Conservation (phyloP, 23 tunicate species). For the Oikopleura dioica region DNA sequence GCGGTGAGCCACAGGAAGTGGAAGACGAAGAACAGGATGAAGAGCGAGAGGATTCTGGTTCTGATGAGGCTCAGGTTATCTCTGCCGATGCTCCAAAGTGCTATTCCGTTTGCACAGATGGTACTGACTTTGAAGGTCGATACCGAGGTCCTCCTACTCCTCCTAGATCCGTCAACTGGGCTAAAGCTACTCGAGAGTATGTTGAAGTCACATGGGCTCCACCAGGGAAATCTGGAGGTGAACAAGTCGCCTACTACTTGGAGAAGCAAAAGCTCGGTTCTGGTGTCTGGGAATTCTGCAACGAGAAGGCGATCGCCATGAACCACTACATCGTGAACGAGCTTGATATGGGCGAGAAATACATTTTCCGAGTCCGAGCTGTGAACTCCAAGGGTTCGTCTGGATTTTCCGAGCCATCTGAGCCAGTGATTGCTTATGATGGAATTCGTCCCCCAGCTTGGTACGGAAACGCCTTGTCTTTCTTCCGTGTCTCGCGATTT, state of each 20-base stretch:
- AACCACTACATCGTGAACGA: conserved; percentile 43
- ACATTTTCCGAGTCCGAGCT: conserved; percentile 72
- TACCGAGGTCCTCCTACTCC: conserved; percentile 42
- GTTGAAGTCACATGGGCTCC: conserved; percentile 76
- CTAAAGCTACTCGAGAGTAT: conserved; percentile 57
- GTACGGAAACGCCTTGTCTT: conserved; percentile 51
- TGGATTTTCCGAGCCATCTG: conserved; percentile 42
- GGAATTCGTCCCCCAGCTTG: conserved; percentile 78
- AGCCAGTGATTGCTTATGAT: conserved; percentile 48
- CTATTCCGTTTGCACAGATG: background rate
- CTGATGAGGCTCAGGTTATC: background rate
- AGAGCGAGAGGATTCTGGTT: background rate
- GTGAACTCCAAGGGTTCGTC: conserved; percentile 50
- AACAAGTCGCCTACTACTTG: conserved; percentile 28
- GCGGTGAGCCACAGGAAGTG: background rate
- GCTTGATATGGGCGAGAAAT: conserved; percentile 29
- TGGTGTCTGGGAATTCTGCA: conserved; percentile 32
- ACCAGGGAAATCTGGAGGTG: conserved; percentile 44
- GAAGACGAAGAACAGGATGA: background rate
- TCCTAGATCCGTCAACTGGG: conserved; percentile 26
- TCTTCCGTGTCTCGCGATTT: conserved; percentile 47
- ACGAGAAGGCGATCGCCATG: conserved; percentile 43
- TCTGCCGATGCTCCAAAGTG: background rate
- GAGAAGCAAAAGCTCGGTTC: conserved; percentile 30
- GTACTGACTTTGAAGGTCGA: background rate